Conservation (phyloP, 1,140 invertebrate species). For the Drosophila orena region DNA sequence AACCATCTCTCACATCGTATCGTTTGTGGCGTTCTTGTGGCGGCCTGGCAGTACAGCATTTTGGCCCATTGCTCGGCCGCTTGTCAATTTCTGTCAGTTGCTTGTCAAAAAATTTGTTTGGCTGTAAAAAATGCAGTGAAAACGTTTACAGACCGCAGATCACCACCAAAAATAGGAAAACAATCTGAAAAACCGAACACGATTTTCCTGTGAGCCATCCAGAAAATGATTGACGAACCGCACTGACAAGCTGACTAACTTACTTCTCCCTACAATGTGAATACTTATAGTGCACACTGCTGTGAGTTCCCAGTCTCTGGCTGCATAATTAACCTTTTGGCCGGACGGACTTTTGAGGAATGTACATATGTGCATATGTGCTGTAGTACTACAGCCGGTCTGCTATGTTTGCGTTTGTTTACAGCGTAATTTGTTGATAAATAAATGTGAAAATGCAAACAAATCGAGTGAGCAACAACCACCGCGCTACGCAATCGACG, state of each 20-base stretch:
- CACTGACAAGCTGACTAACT: slow-evolving; percentile 42
- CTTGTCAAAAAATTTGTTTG: slow-evolving; percentile 83
- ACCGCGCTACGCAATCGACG: slow-evolving; percentile 69
- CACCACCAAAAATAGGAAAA: slow-evolving; percentile 25
- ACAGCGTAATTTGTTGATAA: slow-evolving; percentile 75
- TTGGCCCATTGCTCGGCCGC: slow-evolving; percentile 71
- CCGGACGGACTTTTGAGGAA: slow-evolving; percentile 24
- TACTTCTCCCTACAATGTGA: slow-evolving; percentile 12
- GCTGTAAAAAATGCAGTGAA: slow-evolving; percentile 73
- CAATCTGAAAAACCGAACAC: slow-evolving; percentile 58
- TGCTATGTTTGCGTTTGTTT: slow-evolving; percentile 68
- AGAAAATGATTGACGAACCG: slow-evolving; percentile 70
- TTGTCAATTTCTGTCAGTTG: slow-evolving; percentile 83
- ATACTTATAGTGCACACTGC: slow-evolving; percentile 33
- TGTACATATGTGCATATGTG: slow-evolving; percentile 23
- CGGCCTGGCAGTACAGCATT: slow-evolving; percentile 42
- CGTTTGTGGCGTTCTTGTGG: slow-evolving; percentile 45
- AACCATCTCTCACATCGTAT: slow-evolving; percentile 71
- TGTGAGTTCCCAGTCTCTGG: slow-evolving; percentile 33
- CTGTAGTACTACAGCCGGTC: slow-evolving; percentile 30
- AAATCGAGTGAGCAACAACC: slow-evolving; percentile 54
- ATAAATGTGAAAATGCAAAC: slow-evolving; percentile 78
- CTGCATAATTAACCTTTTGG: slow-evolving; percentile 78
- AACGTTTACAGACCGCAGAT: slow-evolving; percentile 53
- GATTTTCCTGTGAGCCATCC: slow-evolving; percentile 74